phyloP scores from a whole-genome alignment of 2,888 invertebrate species.

The Psylliodes chrysocephalus region DNA sequence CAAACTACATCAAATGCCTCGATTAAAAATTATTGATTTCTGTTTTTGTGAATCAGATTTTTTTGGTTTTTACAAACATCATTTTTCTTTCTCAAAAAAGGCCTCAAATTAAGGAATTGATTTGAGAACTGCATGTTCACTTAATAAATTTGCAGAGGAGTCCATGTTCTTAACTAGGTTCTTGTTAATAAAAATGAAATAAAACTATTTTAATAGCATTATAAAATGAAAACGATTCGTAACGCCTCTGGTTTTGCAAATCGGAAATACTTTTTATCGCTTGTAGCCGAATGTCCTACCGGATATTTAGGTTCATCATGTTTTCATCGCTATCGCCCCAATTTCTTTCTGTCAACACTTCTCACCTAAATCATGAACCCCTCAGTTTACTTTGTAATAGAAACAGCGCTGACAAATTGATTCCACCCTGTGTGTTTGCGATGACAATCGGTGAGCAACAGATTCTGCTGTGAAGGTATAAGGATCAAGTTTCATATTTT shows the following conservation, averaged over 20 bases:
- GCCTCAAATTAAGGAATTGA: no score
- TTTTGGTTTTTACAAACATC: no score
- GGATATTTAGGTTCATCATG: background rate
- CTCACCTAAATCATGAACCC: background rate
- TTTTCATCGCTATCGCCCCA: background rate
- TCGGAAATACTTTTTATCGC: background rate
- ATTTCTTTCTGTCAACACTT: background rate
- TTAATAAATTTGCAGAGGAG: no score
- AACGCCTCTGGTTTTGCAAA: background rate
- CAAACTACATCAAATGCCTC: no score
- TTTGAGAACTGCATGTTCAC: no score
- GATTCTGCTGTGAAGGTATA: background rate
- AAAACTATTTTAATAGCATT: no score
- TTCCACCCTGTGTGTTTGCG: background rate
- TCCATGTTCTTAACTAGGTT: no score
- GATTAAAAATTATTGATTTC: no score
- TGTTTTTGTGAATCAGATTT: no score
- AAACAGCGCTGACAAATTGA: background rate
- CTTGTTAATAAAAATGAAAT: no score
- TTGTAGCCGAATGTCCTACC: background rate
- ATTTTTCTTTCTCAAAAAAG: no score
- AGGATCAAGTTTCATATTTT: background rate
- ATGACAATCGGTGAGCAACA: background rate
- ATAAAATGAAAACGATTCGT: no score
- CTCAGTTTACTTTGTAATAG: background rate